Conservation (phyloP, 1,140 invertebrate genomes). For the Microplitis mediator region DNA sequence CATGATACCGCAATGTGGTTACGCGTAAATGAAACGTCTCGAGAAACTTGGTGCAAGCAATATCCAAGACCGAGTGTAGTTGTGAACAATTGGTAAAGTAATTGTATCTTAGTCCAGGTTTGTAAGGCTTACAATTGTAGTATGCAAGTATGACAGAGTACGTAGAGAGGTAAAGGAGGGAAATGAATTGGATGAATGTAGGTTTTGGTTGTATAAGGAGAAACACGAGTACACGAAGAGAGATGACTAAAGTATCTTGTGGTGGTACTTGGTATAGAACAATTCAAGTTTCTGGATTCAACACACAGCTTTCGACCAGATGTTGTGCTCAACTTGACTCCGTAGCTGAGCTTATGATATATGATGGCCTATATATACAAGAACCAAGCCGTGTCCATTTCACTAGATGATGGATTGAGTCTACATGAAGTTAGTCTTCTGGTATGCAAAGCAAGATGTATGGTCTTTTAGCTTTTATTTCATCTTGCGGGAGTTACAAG, state of each 20-base stretch:
- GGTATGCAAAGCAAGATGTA: constrained; percentile 12
- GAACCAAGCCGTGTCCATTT: neutral
- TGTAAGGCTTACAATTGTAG: too few species aligned
- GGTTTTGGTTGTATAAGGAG: too few species aligned
- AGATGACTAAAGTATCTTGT: neutral
- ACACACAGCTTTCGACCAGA: neutral
- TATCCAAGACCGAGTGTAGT: neutral
- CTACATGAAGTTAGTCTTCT: constrained; percentile 13
- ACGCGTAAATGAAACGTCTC: neutral
- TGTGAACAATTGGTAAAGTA: neutral
- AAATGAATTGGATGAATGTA: too few species aligned
- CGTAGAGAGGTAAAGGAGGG: too few species aligned
- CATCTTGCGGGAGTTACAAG: constrained; percentile 5
- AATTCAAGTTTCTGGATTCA: constrained; percentile 9
- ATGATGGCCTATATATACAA: constrained; percentile 7
- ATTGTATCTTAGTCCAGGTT: neutral
- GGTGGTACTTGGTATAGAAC: neutral
- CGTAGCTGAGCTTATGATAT: neutral
- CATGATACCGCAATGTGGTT: neutral
- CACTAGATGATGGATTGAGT: constrained; percentile 11
- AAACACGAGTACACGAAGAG: neutral
- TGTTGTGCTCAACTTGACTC: neutral
- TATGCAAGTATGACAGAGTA: too few species aligned
- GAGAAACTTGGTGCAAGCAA: too few species aligned
- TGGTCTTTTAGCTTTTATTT: neutral